These are phyloP conservation scores for Cololabis saira DNA, from an alignment of 2,113 vertebrate genomes.

Conservation along the genomic window DNA sequence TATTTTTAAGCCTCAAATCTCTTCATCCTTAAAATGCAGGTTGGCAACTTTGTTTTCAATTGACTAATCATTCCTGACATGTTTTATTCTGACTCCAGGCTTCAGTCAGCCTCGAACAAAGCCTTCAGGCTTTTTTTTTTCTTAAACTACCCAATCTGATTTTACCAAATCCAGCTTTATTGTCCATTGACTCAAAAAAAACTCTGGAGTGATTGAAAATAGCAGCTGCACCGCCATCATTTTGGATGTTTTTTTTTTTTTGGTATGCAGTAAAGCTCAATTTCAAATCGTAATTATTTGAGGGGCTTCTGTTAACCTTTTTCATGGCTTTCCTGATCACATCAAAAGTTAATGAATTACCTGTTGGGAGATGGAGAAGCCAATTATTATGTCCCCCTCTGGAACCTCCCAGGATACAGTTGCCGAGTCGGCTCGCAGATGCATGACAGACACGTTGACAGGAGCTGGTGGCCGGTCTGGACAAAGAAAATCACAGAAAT, in stretches of 20 bases:
- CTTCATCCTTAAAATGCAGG: constrained; percentile 5
- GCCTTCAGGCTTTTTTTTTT: not conserved
- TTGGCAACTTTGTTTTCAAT: constrained; percentile 36
- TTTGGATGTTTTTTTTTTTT: too few species aligned
- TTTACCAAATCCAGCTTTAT: too few species aligned
- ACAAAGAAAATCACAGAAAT: not conserved
- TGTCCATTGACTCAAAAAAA: too few species aligned
- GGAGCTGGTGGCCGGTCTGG: constrained; percentile 93
- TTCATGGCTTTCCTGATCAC: not conserved
- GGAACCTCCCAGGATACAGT: constrained; percentile 97
- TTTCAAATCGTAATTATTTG: too few species aligned
- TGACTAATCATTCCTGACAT: constrained; percentile 32
- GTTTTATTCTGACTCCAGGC: constrained; percentile 33
- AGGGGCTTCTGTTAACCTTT: not conserved
- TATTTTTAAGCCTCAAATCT: constrained; percentile 34
- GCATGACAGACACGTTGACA: constrained; percentile 95
- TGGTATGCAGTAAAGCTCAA: too few species aligned
- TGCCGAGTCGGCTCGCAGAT: constrained; percentile 94
- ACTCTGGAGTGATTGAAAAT: too few species aligned
- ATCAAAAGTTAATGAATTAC: constrained; percentile 70
- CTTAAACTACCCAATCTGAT: not conserved
- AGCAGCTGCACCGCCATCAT: too few species aligned
- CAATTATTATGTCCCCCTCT: constrained; percentile 95
- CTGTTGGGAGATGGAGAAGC: constrained; percentile 97
- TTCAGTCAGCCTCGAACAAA: not conserved